Conservation (phyloP, 2,113 vertebrate genomes). For the Gavia stellata region DNA sequence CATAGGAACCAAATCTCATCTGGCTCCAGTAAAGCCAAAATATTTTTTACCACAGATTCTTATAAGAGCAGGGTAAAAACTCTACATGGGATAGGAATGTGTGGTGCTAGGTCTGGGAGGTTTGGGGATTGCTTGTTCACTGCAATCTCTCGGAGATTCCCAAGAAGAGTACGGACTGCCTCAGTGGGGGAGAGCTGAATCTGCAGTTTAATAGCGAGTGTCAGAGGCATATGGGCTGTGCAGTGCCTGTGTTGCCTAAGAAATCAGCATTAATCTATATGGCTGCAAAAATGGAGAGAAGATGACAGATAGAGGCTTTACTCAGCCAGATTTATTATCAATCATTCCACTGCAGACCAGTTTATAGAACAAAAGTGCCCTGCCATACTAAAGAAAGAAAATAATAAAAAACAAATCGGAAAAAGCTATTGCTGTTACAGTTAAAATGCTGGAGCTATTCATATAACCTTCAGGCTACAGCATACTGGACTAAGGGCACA, state of each 20-base stretch:
- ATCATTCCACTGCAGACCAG: not conserved
- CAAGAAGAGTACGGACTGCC: not conserved
- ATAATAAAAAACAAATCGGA: fast-evolving
- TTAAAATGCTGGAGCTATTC: not conserved
- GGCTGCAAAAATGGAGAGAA: not conserved
- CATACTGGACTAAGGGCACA: not conserved
- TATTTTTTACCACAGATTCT: not conserved
- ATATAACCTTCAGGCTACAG: not conserved
- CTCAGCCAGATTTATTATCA: not conserved
- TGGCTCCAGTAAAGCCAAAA: not conserved
- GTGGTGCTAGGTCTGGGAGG: not conserved
- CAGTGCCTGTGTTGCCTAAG: not conserved
- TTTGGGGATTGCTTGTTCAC: not conserved
- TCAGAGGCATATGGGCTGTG: not conserved
- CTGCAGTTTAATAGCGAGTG: not conserved
- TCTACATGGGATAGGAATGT: not conserved
- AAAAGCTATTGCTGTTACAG: not conserved
- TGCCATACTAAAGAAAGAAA: not conserved
- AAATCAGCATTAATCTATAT: not conserved
- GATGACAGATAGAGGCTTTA: not conserved
- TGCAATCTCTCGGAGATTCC: not conserved
- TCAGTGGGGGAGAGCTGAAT: not conserved
- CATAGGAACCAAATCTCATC: not conserved
- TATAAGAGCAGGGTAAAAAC: not conserved
- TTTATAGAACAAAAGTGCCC: fast-evolving